A percentile compares a stretch with the other conserved stretches of the same genome.
Evolutionary conservation across 2,888 invertebrate species (phyloP).

Genomic region (Thymelicus acteon): DNA sequence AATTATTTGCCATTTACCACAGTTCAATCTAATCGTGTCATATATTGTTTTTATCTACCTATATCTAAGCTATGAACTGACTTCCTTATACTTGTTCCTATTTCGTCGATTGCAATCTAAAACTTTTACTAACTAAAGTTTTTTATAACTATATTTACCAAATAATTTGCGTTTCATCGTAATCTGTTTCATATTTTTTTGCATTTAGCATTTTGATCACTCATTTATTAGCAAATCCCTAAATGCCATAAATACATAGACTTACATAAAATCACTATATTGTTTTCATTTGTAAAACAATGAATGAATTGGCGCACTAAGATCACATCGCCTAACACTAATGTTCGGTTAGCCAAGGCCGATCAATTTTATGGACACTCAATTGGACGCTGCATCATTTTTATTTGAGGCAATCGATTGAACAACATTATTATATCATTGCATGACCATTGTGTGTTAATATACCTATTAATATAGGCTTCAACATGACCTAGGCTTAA

Average conservation of each 20-base stretch:
- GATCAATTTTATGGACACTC: conserved; percentile 43
- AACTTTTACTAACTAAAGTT: not conserved
- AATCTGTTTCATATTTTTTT: too few relatives aligned
- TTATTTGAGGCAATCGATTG: conserved; percentile 45
- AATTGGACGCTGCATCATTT: conserved; percentile 45
- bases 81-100: not conserved
- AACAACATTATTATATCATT: conserved; percentile 40
- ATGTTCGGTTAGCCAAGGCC: conserved; percentile 47
- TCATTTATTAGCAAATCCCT: too few relatives aligned
- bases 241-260: too few relatives aligned
- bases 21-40: conserved; percentile 1
- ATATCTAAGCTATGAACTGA: not conserved
- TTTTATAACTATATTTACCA: too few relatives aligned
- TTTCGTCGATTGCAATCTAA: not conserved
- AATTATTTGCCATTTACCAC: not conserved
- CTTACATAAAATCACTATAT: not conserved
- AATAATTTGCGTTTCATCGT: too few relatives aligned
- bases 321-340: conserved; percentile 38
- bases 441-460: conserved; percentile 35
- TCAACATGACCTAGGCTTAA: too few relatives aligned
- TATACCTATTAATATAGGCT: not conserved
- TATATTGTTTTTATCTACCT: not conserved
- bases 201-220: too few relatives aligned
- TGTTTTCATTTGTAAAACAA: not conserved
- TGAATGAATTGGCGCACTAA: not conserved